Base-by-base conservation (phyloP, 1,140 invertebrate genomes). In the Scaptomyza pallida region DNA sequence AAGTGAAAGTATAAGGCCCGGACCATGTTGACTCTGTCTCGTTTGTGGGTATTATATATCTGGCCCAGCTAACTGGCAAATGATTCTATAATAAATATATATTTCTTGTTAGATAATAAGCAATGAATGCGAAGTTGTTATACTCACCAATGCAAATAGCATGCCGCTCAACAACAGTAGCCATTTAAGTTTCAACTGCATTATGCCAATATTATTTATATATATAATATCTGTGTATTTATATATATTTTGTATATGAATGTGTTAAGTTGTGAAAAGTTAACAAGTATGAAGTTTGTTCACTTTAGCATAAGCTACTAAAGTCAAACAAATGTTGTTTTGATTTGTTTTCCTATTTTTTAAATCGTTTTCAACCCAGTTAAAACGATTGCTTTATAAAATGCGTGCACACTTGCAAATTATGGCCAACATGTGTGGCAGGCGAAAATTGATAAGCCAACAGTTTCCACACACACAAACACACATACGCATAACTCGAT, bases 401-500 rank as follows among this genome's bases (percentile, higher is more conserved):
- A 43, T 33, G 23, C n/a, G 45, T 26, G 54, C 23, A 56, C 63
- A 59, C 23, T 67, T 67, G 63, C 63, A 67, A 67, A 59, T 67
- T 67, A 67, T 67, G 54, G 35, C 54, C 63, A 67, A 67, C 62
- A 65, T 55, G 56, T 61, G 59, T 23, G 48, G 45, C 47, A 61
- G 62, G 52, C 57, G 50, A 54, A 62, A 69, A 69, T 69, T 69
- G 65, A 69, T 69, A 69, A 62, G 59, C 52, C 9, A 26, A 16
- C 52, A 26, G 21, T 16, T 41, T 15, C 5, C 35, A 55, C 35
- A 45, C 19, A 13, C 33, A 10, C 54, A 16, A 21, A 35, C 35
- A 60, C 35, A 56, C 13, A 33, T 19, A 33, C 10, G 19, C 30
- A 43, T 41, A 59, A 10, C 50, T 59, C 72, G 47, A 56, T 51